Evolutionary conservation across 2,888 invertebrate genomes (phyloP).

Genomic region (Trachelus troglodyta): DNA sequence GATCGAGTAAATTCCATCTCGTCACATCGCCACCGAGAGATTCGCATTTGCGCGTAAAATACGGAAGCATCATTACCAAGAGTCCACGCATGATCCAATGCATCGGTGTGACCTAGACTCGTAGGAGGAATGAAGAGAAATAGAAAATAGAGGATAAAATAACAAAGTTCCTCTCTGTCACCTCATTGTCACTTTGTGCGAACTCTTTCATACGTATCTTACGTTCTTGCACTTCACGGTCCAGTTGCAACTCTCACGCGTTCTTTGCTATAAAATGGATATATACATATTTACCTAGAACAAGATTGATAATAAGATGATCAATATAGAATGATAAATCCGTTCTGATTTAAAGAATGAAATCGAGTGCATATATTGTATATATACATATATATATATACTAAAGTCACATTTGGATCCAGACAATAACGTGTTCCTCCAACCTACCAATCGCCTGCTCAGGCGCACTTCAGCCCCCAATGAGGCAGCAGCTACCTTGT

Average conservation of each 20-base stretch:
- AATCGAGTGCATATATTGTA: neutral
- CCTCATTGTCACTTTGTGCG: neutral
- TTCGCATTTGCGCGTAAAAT: neutral
- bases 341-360: neutral
- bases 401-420: neutral
- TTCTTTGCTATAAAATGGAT: neutral
- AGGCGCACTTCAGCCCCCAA: slow-evolving; percentile 29
- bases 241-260: neutral
- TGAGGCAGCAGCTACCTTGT: slow-evolving; percentile 28
- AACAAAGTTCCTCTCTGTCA: neutral
- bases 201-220: neutral
- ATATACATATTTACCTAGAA: neutral
- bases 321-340: neutral
- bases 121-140: neutral
- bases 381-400: too few relatives aligned
- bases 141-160: neutral
- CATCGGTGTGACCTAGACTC: neutral
- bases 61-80: neutral
- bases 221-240: neutral
- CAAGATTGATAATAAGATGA: too few relatives aligned
- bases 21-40: neutral
- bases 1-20: neutral
- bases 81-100: neutral
- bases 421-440: neutral
- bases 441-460: slow-evolving; percentile 25